These are phyloP conservation scores for Halictus quadricinctus DNA, from an alignment of 2,888 invertebrate species.

Conservation along the genomic window DNA sequence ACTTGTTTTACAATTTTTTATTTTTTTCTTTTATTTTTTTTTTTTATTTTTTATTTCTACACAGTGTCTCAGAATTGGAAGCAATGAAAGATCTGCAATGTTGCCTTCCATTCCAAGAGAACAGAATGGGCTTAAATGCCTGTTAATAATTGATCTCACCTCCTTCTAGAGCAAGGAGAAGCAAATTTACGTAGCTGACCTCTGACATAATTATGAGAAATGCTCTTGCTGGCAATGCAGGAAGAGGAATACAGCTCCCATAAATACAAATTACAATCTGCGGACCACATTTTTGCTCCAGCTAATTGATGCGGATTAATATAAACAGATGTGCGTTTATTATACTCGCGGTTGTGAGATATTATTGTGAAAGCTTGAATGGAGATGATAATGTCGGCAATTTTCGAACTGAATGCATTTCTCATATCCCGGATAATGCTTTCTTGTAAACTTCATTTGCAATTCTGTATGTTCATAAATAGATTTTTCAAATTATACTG, in stretches of 20 bases:
- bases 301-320: conserved; percentile 21
- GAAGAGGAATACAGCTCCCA: background rate
- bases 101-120: background rate
- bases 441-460: too few species aligned
- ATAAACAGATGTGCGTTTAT: background rate
- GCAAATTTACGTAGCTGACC: too few species aligned
- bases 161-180: background rate
- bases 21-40: too few species aligned
- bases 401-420: too few species aligned
- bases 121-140: background rate
- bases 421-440: too few species aligned
- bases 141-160: background rate
- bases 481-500: too few species aligned
- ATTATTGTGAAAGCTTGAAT: background rate
- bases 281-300: background rate
- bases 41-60: too few species aligned
- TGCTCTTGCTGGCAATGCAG: conserved; percentile 14
- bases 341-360: background rate
- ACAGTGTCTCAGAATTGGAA: background rate
- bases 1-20: background rate
- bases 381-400: too few species aligned
- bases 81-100: background rate
- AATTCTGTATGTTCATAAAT: too few species aligned
- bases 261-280: conserved; percentile 46
- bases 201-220: conserved; percentile 35